Evolutionary conservation across 2,113 vertebrate species (phyloP).

Genomic region (Callorhinus ursinus): DNA sequence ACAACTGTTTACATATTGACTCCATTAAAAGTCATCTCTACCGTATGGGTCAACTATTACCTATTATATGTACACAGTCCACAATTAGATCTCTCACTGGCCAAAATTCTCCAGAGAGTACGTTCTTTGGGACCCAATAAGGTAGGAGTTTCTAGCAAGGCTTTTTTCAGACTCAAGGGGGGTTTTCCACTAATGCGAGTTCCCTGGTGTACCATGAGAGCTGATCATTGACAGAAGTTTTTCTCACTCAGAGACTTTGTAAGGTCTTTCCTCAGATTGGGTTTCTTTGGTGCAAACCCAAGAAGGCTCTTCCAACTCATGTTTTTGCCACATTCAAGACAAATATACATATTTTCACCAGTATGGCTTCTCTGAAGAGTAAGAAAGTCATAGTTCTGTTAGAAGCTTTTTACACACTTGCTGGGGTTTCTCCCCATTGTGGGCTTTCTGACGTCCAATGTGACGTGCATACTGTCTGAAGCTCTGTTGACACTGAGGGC

Average conservation of each 20-base stretch:
- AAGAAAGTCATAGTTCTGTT: slow-evolving; percentile 59
- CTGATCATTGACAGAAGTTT: slow-evolving; percentile 31
- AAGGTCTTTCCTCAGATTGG: slow-evolving; percentile 87
- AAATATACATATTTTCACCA: slow-evolving; percentile 84
- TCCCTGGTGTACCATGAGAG: slow-evolving; percentile 42
- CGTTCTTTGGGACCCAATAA: background rate
- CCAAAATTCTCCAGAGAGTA: background rate
- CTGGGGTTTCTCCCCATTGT: slow-evolving; percentile 51
- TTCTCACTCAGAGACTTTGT: slow-evolving; percentile 85
- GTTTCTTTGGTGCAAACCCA: slow-evolving; percentile 83
- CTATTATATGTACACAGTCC: slow-evolving; percentile 54
- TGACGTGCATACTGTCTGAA: slow-evolving; percentile 43
- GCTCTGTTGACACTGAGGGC: slow-evolving; percentile 46
- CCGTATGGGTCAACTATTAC: background rate
- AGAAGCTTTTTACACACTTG: slow-evolving; percentile 46
- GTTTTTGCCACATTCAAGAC: slow-evolving; percentile 87
- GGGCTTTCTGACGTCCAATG: slow-evolving; percentile 53
- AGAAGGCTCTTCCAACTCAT: slow-evolving; percentile 87
- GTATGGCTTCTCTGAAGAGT: slow-evolving; percentile 66
- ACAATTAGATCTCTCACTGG: background rate
- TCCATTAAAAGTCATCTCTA: slow-evolving; percentile 18
- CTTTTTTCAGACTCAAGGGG: slow-evolving; percentile 17
- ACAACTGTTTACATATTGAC: background rate
- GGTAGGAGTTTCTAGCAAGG: slow-evolving; percentile 48
- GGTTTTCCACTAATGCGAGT: slow-evolving; percentile 60